These are phyloP conservation scores for Sorex araneus DNA, from an alignment of 2,113 vertebrate species.

Conservation along the genomic window DNA sequence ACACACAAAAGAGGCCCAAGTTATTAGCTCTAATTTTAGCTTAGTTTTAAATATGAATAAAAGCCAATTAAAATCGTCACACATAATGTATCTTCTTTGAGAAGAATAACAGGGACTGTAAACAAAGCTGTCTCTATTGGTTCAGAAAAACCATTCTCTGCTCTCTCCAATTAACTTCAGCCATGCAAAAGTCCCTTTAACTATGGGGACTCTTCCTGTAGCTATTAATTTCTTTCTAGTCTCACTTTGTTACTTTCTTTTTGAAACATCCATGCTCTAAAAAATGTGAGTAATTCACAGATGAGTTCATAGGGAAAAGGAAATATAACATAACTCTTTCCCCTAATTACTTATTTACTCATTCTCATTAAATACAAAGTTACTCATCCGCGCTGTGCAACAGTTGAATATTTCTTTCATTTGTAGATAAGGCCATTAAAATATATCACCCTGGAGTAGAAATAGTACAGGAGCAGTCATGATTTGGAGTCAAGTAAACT, in stretches of 20 bases:
- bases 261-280: neutral
- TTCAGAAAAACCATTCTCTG: neutral
- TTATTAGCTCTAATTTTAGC: constrained; percentile 4
- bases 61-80: constrained; percentile 15
- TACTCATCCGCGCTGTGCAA: neutral
- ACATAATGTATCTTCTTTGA: constrained; percentile 14
- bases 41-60: constrained; percentile 45
- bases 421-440: neutral
- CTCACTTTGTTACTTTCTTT: constrained; percentile 13
- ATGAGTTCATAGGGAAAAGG: neutral
- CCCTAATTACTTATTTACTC: neutral
- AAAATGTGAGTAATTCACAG: neutral
- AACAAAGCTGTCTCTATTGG: constrained; percentile 2
- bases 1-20: neutral
- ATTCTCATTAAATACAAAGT: neutral
- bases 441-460: neutral
- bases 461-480: neutral
- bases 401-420: neutral
- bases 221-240: neutral
- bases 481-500: constrained; percentile 11
- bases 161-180: constrained; percentile 25
- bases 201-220: neutral
- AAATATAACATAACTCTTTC: neutral
- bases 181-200: neutral
- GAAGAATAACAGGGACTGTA: neutral